Conservation (phyloP, 2,113 vertebrate species). For the Catagonus wagneri region DNA sequence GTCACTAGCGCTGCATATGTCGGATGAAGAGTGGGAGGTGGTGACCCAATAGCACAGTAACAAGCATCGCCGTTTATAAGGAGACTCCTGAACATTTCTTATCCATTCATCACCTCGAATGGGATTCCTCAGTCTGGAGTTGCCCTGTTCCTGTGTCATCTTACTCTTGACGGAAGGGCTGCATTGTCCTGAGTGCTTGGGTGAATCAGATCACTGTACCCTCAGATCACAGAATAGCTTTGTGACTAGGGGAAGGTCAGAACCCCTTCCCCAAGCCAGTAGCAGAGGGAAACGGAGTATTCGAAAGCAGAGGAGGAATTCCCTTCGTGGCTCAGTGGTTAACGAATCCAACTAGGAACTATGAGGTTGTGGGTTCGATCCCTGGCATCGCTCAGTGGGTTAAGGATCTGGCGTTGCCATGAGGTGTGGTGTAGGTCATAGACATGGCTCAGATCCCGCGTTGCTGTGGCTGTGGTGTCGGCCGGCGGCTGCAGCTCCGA, state of each 20-base stretch:
- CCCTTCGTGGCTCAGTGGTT: too few relatives aligned
- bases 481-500: too few relatives aligned
- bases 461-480: too few relatives aligned
- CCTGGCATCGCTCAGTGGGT: too few relatives aligned
- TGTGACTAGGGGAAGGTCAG: background rate
- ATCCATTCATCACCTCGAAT: background rate
- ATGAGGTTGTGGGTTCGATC: too few relatives aligned
- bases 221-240: background rate
- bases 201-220: background rate
- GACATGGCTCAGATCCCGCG: too few relatives aligned
- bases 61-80: rapidly evolving
- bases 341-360: too few relatives aligned
- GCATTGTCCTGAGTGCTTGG: background rate
- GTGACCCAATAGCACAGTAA: rapidly evolving
- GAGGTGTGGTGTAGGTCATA: too few relatives aligned
- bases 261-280: background rate
- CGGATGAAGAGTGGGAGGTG: background rate
- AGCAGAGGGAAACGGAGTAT: background rate
- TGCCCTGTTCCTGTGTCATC: background rate
- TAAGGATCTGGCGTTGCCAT: too few relatives aligned
- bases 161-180: background rate
- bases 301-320: constrained; percentile 11
- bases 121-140: background rate
- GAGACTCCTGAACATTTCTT: background rate
- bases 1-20: background rate